These are phyloP conservation scores for Coremacera marginata DNA, from an alignment of 2,888 invertebrate genomes.

Conservation along the genomic window DNA sequence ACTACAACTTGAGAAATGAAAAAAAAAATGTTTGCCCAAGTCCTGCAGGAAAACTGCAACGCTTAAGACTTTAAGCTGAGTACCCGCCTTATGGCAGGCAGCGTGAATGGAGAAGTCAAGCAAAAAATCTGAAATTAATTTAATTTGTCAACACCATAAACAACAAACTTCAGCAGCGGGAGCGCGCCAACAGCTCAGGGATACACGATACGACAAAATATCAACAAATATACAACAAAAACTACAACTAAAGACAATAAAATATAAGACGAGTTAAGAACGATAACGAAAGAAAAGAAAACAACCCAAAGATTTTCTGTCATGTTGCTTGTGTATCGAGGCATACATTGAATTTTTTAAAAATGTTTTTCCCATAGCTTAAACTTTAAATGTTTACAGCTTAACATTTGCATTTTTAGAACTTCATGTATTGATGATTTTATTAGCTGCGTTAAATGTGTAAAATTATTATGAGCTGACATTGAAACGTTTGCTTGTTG, in stretches of 20 bases:
- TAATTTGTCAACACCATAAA: conserved; percentile 55
- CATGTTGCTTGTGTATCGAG: not conserved
- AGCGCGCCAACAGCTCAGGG: conserved; percentile 48
- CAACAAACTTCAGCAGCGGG: conserved; percentile 43
- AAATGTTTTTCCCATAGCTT: not conserved
- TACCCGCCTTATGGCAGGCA: not conserved
- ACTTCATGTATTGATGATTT: conserved; percentile 46
- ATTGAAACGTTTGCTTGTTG: not conserved
- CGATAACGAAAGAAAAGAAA: not conserved
- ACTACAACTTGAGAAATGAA: not conserved
- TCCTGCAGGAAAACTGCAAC: not conserved
- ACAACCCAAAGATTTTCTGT: not conserved
- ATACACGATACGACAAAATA: not conserved
- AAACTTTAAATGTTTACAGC: not conserved
- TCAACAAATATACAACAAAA: not conserved
- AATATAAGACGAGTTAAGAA: not conserved
- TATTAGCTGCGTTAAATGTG: conserved; percentile 45
- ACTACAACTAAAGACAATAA: not conserved
- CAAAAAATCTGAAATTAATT: conserved; percentile 46
- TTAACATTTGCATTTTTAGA: conserved; percentile 36
- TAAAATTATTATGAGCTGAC: not conserved
- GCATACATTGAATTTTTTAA: not conserved
- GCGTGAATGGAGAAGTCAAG: conserved; percentile 29
- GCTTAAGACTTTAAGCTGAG: not conserved
- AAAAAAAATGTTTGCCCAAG: not conserved